Evolutionary conservation across 2,113 vertebrate genomes (phyloP).

Genomic region (Holacanthus passer): DNA sequence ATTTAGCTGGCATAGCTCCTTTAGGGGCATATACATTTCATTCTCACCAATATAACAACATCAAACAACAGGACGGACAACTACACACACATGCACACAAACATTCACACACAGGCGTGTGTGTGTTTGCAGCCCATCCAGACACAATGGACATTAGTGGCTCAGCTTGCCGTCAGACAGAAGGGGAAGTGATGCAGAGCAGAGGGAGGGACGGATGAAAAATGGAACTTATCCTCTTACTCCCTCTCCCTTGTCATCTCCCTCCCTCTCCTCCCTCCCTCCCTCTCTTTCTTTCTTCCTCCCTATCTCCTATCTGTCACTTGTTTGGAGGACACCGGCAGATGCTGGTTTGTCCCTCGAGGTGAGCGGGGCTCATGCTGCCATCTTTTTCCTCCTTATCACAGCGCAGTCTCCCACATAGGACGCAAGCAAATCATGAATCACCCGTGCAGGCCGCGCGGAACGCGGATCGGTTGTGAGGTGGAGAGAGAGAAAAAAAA

Average conservation of each 20-base stretch:
- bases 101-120: background rate
- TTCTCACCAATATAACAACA: slow-evolving; percentile 36
- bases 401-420: slow-evolving; percentile 40
- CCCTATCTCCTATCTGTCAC: slow-evolving; percentile 52
- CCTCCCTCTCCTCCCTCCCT: background rate
- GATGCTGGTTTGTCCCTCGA: slow-evolving; percentile 64
- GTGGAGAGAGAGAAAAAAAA: background rate
- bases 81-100: background rate
- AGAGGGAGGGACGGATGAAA: slow-evolving; percentile 77
- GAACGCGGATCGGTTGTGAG: slow-evolving; percentile 6
- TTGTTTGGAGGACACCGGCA: slow-evolving; percentile 68
- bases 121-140: slow-evolving; percentile 64
- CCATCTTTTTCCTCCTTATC: slow-evolving; percentile 63
- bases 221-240: slow-evolving; percentile 67
- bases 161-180: slow-evolving; percentile 80
- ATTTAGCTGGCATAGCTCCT: slow-evolving; percentile 56
- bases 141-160: slow-evolving; percentile 85
- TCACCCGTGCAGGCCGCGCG: slow-evolving; percentile 28
- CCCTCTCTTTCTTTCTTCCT: slow-evolving; percentile 3
- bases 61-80: slow-evolving; percentile 42
- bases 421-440: slow-evolving; percentile 56
- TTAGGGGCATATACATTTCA: slow-evolving; percentile 55
- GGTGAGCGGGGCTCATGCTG: slow-evolving; percentile 38
- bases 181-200: slow-evolving; percentile 73
- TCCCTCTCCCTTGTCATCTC: slow-evolving; percentile 21